A percentile compares a stretch with the other conserved stretches of the same genome.
phyloP scores from a whole-genome alignment of 2,797 vertebrate species.

The Cyclura pinguis region DNA sequence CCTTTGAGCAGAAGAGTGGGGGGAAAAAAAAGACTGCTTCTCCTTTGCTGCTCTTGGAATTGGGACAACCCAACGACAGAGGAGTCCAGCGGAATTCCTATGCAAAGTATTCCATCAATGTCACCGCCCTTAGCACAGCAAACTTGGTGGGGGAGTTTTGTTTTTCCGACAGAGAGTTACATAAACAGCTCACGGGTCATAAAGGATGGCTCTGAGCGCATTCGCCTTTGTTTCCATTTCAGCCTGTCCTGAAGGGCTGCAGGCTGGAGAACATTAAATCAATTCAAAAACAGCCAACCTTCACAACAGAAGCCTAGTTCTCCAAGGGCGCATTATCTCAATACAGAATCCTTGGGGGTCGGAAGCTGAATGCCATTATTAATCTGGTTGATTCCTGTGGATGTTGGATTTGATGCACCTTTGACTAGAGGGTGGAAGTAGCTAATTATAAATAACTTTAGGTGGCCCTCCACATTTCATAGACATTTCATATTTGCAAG shows the following conservation, averaged over 20 bases:
- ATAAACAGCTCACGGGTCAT: background rate
- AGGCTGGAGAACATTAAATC: background rate
- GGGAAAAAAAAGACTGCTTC: background rate
- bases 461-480: too few species aligned
- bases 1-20: background rate
- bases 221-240: background rate
- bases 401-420: background rate
- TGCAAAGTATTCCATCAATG: background rate
- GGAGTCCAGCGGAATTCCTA: background rate
- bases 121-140: background rate
- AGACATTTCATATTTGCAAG: too few species aligned
- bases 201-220: background rate
- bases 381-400: too few species aligned
- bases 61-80: background rate
- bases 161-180: background rate
- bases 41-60: background rate
- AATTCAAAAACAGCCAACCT: background rate
- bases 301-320: background rate
- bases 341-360: background rate
- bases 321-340: background rate
- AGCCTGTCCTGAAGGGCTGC: background rate
- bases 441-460: too few species aligned
- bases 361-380: background rate
- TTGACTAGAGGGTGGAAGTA: background rate
- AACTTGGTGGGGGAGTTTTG: background rate